phyloP scores from a whole-genome alignment of 2,797 vertebrate genomes.

The Rhincodon typus region DNA sequence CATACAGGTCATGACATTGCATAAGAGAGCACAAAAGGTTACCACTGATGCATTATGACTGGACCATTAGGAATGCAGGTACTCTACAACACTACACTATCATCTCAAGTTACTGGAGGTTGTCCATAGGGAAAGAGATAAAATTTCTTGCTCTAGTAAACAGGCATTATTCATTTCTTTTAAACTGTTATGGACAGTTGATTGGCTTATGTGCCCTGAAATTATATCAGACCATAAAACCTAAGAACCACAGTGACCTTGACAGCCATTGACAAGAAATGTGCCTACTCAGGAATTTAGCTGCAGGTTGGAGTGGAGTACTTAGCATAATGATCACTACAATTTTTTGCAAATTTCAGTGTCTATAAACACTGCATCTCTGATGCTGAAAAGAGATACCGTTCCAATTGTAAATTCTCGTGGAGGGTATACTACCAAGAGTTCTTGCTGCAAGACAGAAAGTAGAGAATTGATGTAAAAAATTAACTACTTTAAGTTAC shows the following conservation, averaged over 20 bases:
- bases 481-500: neutral
- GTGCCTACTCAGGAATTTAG: neutral
- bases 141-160: neutral
- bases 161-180: neutral
- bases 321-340: neutral
- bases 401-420: neutral
- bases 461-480: neutral
- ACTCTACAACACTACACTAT: neutral
- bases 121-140: neutral
- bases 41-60: neutral
- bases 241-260: neutral
- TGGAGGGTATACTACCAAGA: neutral
- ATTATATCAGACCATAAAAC: constrained; percentile 6
- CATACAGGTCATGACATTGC: neutral
- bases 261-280: neutral
- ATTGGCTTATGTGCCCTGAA: neutral
- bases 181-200: constrained; percentile 8
- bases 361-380: neutral
- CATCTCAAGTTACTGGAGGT: neutral
- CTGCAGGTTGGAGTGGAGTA: neutral
- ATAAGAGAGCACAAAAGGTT: neutral
- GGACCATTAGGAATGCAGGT: neutral
- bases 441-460: neutral
- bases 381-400: neutral
- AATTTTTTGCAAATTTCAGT: neutral